Percentiles rank a stretch among this genome's conserved stretches.
These are phyloP conservation scores for Temnothorax rugatulus DNA, from an alignment of 2,888 invertebrate genomes.

Conservation along the genomic window DNA sequence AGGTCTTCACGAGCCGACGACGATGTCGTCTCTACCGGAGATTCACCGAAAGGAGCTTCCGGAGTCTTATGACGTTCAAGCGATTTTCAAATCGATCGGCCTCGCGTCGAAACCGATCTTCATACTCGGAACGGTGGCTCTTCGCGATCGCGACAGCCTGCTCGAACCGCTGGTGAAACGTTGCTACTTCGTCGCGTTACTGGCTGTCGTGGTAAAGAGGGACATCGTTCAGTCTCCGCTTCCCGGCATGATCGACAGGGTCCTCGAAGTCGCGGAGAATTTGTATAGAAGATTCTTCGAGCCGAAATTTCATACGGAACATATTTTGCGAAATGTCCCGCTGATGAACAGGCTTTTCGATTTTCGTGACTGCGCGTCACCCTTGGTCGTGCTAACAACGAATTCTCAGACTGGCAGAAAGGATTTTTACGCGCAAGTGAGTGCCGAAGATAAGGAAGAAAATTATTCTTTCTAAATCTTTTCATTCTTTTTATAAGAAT, in stretches of 20 bases:
- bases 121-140: conserved; percentile 77
- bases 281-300: conserved; percentile 79
- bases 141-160: conserved; percentile 76
- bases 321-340: conserved; percentile 80
- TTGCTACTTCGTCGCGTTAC: conserved; percentile 83
- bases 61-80: conserved; percentile 73
- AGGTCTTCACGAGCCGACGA: conserved; percentile 80
- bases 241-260: conserved; percentile 80
- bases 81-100: conserved; percentile 76
- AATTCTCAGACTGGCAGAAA: conserved; percentile 69
- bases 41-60: conserved; percentile 73
- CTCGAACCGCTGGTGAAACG: conserved; percentile 81
- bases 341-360: conserved; percentile 83
- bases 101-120: conserved; percentile 77
- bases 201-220: conserved; percentile 81
- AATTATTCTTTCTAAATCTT: background rate
- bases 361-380: conserved; percentile 79
- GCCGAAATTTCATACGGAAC: conserved; percentile 79
- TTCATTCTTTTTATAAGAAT: background rate
- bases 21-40: conserved; percentile 75
- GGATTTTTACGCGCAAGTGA: conserved; percentile 73
- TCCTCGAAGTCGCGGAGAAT: conserved; percentile 80
- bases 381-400: conserved; percentile 68
- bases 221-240: conserved; percentile 82
- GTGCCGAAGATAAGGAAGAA: background rate